Conservation (phyloP, 2,888 invertebrate genomes). For the Leptopterna dolabrata region DNA sequence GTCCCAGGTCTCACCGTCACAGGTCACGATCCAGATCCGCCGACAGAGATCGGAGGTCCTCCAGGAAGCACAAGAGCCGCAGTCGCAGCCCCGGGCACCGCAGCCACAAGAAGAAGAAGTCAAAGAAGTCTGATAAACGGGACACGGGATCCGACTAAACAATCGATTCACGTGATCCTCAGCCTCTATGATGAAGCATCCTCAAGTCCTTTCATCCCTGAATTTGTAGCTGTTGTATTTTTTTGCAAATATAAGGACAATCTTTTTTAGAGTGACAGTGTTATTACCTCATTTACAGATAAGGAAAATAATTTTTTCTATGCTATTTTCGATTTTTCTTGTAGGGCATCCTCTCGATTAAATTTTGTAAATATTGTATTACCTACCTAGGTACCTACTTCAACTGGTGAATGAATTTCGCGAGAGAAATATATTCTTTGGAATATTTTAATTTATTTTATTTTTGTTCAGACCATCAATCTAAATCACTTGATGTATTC, state of each 20-base stretch:
- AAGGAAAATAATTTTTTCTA: not conserved
- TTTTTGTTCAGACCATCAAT: not conserved
- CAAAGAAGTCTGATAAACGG: conserved; percentile 64
- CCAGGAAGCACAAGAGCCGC: conserved; percentile 64
- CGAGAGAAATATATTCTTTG: not conserved
- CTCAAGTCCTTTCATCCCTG: not conserved
- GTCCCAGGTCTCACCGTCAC: conserved; percentile 60
- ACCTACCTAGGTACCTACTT: not conserved
- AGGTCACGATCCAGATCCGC: conserved; percentile 63
- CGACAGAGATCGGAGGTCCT: conserved; percentile 61
- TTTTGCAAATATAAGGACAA: not conserved
- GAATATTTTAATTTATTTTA: not conserved
- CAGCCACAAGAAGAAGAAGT: conserved; percentile 65
- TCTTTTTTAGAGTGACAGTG: not conserved
- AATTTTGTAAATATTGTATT: too few relatives aligned
- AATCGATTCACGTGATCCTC: not conserved
- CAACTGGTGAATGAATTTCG: not conserved
- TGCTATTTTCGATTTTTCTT: not conserved
- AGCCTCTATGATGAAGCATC: not conserved
- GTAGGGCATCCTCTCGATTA: not conserved
- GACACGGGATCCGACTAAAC: conserved; percentile 52
- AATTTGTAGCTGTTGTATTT: not conserved
- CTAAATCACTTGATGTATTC: too few relatives aligned
- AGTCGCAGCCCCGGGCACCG: conserved; percentile 64
- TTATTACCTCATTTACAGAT: not conserved